These are phyloP conservation scores for Tangara arthus DNA, from an alignment of 2,797 vertebrate genomes.

Conservation along the genomic window DNA sequence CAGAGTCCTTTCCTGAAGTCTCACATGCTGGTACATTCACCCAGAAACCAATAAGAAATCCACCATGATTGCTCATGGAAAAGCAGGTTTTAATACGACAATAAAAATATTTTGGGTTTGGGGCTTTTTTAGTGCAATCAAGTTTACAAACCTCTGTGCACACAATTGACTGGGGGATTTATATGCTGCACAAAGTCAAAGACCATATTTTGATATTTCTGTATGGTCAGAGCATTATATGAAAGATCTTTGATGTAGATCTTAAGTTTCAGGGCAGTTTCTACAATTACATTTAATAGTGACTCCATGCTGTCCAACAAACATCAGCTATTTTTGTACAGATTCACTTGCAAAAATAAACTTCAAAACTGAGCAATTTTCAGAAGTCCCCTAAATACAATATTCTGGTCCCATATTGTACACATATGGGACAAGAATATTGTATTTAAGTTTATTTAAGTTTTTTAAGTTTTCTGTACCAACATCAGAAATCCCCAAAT, in stretches of 20 bases:
- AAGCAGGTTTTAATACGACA: not conserved
- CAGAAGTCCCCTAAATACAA: not conserved
- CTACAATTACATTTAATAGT: not conserved
- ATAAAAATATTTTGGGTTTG: accelerated
- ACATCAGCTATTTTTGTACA: not conserved
- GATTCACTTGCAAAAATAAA: not conserved
- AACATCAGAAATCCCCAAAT: not conserved
- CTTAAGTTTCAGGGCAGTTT: not conserved
- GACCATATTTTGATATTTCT: not conserved
- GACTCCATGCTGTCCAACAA: not conserved
- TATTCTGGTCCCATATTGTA: not conserved
- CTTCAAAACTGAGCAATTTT: not conserved
- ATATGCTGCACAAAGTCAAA: not conserved
- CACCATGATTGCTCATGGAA: not conserved
- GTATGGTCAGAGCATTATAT: not conserved
- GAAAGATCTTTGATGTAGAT: not conserved
- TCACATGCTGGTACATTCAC: not conserved
- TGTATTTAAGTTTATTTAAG: too few species aligned
- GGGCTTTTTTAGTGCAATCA: not conserved
- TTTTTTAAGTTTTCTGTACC: too few species aligned
- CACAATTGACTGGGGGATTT: not conserved
- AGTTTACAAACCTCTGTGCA: not conserved
- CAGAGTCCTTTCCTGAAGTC: not conserved
- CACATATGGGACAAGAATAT: too few species aligned
- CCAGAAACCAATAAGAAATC: not conserved